Evolutionary conservation across 2,113 vertebrate genomes (phyloP), one percentile per base, ranked within the genome.

Genomic region (Thunnus maccoyii): DNA sequence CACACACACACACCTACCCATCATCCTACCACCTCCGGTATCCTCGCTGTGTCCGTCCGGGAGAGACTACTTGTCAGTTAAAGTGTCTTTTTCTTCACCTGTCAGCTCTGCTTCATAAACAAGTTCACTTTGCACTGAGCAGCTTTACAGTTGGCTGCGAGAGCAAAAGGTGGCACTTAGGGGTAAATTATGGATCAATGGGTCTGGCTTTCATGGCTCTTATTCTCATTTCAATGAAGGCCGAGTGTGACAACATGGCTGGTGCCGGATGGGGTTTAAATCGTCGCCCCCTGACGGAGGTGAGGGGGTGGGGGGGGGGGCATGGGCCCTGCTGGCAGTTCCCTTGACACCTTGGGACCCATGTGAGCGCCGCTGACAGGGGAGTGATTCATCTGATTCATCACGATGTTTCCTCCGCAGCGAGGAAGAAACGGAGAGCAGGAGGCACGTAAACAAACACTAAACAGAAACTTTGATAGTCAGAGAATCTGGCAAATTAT

Each of bases 321-420:
- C 81, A 71, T 44, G 52, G 81, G 68, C 84, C 77, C 83, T 25
- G 82, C 72, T 63, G 83, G 68, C 86, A 83, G 86, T 76, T 88
- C 70, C 91, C 89, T 91, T 93, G 91, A 91, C 91, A 89, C 87
- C 51, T 2, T 22, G 47, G 48, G 47, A 77, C 90, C 76, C 54
- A 3, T 46, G 82, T 65, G 79, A 88, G 82, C 69, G 55, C 16
- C 67, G 20, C 55, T 80, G 90, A 91, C 92, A 90, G 85, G 44
- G 44, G 5, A 56, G 80, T 44, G 72, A 92, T 85, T 85, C 72
- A 68, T 86, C 74, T 44, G 84, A 73, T 81, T 71, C 69, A 77
- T 82, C 52, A 20, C 32, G 4, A 14, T 11, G 55, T 51, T 76
- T 27, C 60, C 66, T 78, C 25, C 46, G 17, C 58, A 17, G 76